These are phyloP conservation scores for Brachylomia viminalis DNA, from an alignment of 2,888 invertebrate genomes.

Conservation along the genomic window DNA sequence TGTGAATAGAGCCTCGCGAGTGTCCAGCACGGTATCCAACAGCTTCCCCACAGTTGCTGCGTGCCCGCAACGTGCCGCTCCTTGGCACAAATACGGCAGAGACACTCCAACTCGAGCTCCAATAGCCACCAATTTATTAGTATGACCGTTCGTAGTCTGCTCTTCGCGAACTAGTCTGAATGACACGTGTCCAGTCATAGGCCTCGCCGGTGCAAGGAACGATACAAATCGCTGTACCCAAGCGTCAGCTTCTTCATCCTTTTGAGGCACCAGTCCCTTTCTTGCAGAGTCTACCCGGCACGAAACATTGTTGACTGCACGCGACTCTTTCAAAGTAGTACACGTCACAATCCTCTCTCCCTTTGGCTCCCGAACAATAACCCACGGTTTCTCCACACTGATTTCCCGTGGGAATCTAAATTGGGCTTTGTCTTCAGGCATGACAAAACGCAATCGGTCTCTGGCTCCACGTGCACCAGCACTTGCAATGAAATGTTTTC, in stretches of 20 bases:
- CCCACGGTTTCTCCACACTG: slow-evolving; percentile 94
- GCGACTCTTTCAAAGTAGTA: slow-evolving; percentile 95
- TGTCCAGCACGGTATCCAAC: slow-evolving; percentile 93
- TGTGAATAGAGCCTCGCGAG: slow-evolving; percentile 94
- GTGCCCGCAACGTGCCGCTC: slow-evolving; percentile 91
- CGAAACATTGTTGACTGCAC: slow-evolving; percentile 95
- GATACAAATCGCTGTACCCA: slow-evolving; percentile 94
- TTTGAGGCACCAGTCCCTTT: slow-evolving; percentile 93
- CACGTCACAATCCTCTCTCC: slow-evolving; percentile 95
- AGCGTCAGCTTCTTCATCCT: slow-evolving; percentile 92
- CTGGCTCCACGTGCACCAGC: slow-evolving; percentile 94
- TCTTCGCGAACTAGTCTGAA: slow-evolving; percentile 93
- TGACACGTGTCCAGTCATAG: slow-evolving; percentile 94
- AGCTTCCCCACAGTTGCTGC: slow-evolving; percentile 91
- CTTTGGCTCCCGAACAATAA: slow-evolving; percentile 94
- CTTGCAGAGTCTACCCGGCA: slow-evolving; percentile 93
- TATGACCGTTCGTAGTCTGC: slow-evolving; percentile 84
- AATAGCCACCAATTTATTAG: slow-evolving; percentile 82
- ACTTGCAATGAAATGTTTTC: slow-evolving; percentile 93
- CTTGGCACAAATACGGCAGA: slow-evolving; percentile 95
- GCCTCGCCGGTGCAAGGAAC: slow-evolving; percentile 91
- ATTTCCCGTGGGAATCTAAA: slow-evolving; percentile 93
- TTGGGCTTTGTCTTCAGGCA: slow-evolving; percentile 92
- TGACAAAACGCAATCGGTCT: slow-evolving; percentile 92
- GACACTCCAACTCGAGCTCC: slow-evolving; percentile 95